These are phyloP conservation scores for Acanthosepion pharaonis DNA, from an alignment of 2,888 invertebrate species.

Conservation along the genomic window DNA sequence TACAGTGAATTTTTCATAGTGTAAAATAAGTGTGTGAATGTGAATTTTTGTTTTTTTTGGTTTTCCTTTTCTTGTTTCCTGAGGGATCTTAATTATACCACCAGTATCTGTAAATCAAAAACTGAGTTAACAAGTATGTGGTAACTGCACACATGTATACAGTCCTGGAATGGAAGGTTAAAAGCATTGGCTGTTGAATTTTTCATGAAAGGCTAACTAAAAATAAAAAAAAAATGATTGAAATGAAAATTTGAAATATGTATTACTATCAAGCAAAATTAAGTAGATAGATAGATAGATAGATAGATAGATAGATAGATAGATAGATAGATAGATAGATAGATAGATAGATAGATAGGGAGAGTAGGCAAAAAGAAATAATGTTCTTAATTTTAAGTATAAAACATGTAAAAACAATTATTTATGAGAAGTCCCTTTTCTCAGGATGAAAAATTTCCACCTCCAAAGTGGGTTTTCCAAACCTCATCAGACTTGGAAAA, in stretches of 20 bases:
- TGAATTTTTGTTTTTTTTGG: background rate
- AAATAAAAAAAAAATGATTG: background rate
- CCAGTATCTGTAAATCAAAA: background rate
- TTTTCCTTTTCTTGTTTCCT: background rate
- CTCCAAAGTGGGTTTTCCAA: background rate
- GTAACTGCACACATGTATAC: conserved; percentile 33
- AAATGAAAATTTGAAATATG: background rate
- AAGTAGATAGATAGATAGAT: background rate
- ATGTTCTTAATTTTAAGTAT: background rate
- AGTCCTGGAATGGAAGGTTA: background rate
- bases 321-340: conserved; percentile 1
- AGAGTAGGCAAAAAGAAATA: background rate
- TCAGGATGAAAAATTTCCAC: background rate
- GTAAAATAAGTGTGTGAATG: background rate
- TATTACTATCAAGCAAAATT: background rate
- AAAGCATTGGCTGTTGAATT: background rate
- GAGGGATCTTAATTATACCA: background rate
- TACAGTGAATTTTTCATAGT: background rate
- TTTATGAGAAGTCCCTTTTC: background rate
- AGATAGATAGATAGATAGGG: background rate
- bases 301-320: background rate
- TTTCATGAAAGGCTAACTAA: background rate
- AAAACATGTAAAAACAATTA: background rate
- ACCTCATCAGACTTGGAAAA: background rate
- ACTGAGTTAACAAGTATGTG: background rate